phyloP scores from a whole-genome alignment of 2,113 vertebrate genomes.

The Ploceus nigricollis region DNA sequence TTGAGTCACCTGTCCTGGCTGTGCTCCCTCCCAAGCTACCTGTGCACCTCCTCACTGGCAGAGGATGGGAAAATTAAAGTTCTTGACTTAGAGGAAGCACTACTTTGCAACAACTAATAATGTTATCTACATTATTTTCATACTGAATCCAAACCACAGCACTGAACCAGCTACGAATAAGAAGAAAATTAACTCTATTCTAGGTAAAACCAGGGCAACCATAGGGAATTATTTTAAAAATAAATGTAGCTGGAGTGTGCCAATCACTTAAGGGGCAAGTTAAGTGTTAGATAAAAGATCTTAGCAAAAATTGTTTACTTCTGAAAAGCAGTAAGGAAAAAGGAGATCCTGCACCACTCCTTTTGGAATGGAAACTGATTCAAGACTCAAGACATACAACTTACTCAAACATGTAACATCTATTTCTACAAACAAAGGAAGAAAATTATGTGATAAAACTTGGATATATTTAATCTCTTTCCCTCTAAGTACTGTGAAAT shows the following conservation, averaged over 20 bases:
- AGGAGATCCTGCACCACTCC: neutral
- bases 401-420: neutral
- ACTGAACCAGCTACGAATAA: neutral
- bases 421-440: neutral
- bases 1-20: neutral
- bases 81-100: too few species aligned
- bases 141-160: neutral
- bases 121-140: neutral
- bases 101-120: neutral
- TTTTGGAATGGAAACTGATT: neutral
- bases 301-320: neutral
- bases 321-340: neutral
- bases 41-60: neutral
- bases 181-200: neutral
- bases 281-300: neutral
- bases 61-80: neutral
- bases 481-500: neutral
- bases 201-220: neutral
- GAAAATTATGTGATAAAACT: neutral
- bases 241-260: neutral
- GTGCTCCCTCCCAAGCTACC: neutral
- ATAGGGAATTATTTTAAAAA: neutral
- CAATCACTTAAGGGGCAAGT: neutral
- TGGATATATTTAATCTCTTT: neutral
- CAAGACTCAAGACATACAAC: neutral